Evolutionary conservation across 2,797 vertebrate species (phyloP), one percentile per base, ranked within the genome.

Genomic region (Paratrypauchen microcephalus): DNA sequence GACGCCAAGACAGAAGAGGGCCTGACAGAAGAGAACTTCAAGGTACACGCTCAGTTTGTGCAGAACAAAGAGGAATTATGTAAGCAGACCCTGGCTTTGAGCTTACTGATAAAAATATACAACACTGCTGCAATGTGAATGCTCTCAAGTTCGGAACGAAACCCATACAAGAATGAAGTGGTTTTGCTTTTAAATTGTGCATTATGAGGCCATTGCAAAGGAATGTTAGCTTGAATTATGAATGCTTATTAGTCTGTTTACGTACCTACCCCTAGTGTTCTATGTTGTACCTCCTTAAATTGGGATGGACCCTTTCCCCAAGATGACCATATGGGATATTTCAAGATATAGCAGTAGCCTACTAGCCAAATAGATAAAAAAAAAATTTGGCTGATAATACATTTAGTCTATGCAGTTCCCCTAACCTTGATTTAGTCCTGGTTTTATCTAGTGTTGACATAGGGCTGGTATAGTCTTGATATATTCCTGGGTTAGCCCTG

Each of bases 1-100:
- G 96, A 99, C 78, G 97, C 96, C 67, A 99, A 98, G 91, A 99
- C 97, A 15, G 97, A 99, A 72, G 97, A 97, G 81, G 98, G 97
- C 26, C 85, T 99, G 75, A 99, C 98, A 0, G 98, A 99, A 75
- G 98, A 99, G 79, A 99, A 99, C 90, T 99, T 99, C 79, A 99
- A 99, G 96, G 97, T 97, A 87, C 65, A 7, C 1, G 41, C 16
- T 60, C 26, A 58, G 60, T 68, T 72, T 19, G 6, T 23, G 13
- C 45, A 70, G 18, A 54, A 41, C 16, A 74, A 66, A 54, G 6
- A 70, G 3, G 39, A 24, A 30, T 52, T 32, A 21, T 55, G 28
- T 69, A 52, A 60, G 45, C 21, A 47, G 39, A 18, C 41, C 16
- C 55, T n/a, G 52, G 32, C 39, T n/a, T 23, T 19, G 45, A 19